Evolutionary conservation across 2,888 invertebrate genomes (phyloP), one percentile per base, ranked within the genome.

Genomic region (Oscheius sp.): DNA sequence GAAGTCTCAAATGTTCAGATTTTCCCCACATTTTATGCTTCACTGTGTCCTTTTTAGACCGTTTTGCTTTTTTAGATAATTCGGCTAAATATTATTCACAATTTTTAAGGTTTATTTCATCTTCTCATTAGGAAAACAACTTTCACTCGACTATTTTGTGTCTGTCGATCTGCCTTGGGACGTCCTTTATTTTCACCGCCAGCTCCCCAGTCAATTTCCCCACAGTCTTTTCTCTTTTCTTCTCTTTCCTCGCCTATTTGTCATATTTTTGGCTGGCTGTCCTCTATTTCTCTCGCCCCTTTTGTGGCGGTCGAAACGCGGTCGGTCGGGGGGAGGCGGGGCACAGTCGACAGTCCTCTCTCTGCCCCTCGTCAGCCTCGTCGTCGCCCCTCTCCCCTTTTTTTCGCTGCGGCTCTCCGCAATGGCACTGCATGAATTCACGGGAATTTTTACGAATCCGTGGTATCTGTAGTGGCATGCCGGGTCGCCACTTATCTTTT

Each of bases 391-490:
- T 49, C 21, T 7, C 25, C 53, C 58, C 46, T 25, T 35, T 55
- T 25, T 56, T 25, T 5, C 66, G 56, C 58, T 69, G 52, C 25
- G 52, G 49, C 52, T 25, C 52, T 77, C 73, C 74, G 78, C 74
- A 81, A 81, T 81, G 81, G 81, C 81, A 81, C 81, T 81, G 79
- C 81, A 81, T 81, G 81, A 81, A 81, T 81, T 81, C 81, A 81
- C 81, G 81, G 81, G 56, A 29, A 13, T 13, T 43, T 59, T 5
- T 5, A 9, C 1, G 41, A 25, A 27, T 18, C 66, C 66, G 66
- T 66, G 66, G 52, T 21, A 16, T 66, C 52, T 66, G 66, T 27
- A 52, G 66, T 66, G 66, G 49, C 66, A 66, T 66, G 66, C 66
- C 66, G 66, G 66, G 66, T 66, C 66, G 66, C 21, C 52, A 41